Evolutionary conservation across 2,888 invertebrate genomes (phyloP).

Genomic region (Parnassius smintheus): DNA sequence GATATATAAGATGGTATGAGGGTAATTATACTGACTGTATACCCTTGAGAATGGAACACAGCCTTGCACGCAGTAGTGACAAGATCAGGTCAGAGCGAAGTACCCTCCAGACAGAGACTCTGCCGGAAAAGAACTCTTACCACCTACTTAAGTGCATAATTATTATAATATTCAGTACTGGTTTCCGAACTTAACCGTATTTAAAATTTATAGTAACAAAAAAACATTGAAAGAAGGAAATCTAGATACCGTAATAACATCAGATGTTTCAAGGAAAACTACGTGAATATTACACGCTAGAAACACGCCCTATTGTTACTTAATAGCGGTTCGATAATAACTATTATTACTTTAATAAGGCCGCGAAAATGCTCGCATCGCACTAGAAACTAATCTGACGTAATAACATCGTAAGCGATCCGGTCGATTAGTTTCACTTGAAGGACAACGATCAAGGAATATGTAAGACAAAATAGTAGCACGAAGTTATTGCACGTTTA

Average conservation of each 20-base stretch:
- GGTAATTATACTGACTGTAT: too few relatives aligned
- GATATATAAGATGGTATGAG: too few relatives aligned
- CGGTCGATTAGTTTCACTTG: constrained; percentile 6
- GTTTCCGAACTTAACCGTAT: not conserved
- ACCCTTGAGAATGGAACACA: too few relatives aligned
- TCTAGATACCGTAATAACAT: not conserved
- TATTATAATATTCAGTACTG: too few relatives aligned
- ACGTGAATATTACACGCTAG: not conserved
- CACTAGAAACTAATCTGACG: constrained; percentile 8
- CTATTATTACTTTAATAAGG: constrained; percentile 20
- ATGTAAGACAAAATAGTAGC: not conserved
- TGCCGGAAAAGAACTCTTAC: too few relatives aligned
- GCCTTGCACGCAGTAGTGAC: too few relatives aligned
- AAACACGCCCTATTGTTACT: constrained; percentile 2
- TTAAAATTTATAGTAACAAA: not conserved
- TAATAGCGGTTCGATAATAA: constrained; percentile 13
- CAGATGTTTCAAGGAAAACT: constrained; percentile 2
- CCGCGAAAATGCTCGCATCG: constrained; percentile 10
- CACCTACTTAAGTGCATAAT: too few relatives aligned
- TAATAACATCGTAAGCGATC: not conserved
- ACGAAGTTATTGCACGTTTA: not conserved
- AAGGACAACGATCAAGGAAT: not conserved
- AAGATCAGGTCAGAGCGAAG: too few relatives aligned
- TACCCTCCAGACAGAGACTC: too few relatives aligned
- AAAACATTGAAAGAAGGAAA: not conserved